Conservation (phyloP, 2,888 invertebrate species). For the Drosophila flavopinicola region DNA sequence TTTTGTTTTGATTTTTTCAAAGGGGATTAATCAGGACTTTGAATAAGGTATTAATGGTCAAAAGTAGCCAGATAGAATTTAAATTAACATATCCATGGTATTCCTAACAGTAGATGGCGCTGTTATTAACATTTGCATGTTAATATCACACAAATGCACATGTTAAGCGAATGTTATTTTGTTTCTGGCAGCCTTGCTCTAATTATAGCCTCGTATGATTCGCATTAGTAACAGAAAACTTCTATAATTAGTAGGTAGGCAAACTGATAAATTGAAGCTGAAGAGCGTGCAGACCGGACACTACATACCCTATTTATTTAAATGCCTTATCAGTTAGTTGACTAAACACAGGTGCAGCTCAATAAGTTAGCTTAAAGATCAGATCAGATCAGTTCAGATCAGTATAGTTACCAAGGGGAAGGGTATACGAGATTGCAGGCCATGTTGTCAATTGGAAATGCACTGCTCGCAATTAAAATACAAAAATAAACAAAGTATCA, state of each 20-base stretch:
- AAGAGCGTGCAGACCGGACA: too few species aligned
- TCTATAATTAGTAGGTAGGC: conserved; percentile 5
- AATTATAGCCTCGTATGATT: not conserved
- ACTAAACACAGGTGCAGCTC: not conserved
- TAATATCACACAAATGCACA: too few species aligned
- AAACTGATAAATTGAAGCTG: not conserved
- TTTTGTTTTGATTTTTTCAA: too few species aligned
- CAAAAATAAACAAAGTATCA: conserved; percentile 28
- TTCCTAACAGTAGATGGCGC: too few species aligned
- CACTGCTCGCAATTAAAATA: conserved; percentile 37
- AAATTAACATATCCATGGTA: not conserved
- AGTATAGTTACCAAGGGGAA: not conserved
- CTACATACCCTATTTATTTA: conserved; percentile 1
- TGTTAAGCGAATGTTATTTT: too few species aligned
- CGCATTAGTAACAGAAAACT: not conserved
- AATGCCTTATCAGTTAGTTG: not conserved
- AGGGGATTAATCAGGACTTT: too few species aligned
- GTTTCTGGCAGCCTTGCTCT: not conserved
- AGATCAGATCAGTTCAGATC: not conserved
- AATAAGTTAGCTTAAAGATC: not conserved
- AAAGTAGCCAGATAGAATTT: too few species aligned
- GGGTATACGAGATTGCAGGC: not conserved
- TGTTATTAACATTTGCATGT: not conserved
- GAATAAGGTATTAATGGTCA: too few species aligned
- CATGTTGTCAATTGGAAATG: conserved; percentile 10